These are phyloP conservation scores for Sipha maydis DNA, from an alignment of 2,888 invertebrate species.

Conservation along the genomic window DNA sequence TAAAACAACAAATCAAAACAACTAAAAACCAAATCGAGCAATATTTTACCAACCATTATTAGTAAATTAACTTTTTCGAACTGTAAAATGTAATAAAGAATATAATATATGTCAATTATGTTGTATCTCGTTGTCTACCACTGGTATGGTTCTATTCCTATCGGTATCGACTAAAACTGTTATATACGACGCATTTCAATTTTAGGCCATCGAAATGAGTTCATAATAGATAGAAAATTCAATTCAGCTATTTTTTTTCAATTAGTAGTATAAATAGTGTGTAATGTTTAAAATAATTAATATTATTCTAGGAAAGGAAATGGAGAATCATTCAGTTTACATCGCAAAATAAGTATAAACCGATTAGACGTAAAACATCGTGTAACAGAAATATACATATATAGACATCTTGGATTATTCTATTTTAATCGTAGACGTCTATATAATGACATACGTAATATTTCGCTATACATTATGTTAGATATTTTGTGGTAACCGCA, in stretches of 20 bases:
- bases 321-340: background rate
- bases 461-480: background rate
- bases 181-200: background rate
- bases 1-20: background rate
- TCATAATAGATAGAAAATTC: background rate
- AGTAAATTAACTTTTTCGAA: background rate
- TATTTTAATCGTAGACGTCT: too few relatives aligned
- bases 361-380: too few relatives aligned
- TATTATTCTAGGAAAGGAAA: slow-evolving; percentile 11
- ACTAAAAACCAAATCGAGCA: background rate
- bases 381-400: too few relatives aligned
- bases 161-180: background rate
- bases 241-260: slow-evolving; percentile 11
- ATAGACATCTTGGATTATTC: too few relatives aligned
- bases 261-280: slow-evolving; percentile 1
- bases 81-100: background rate
- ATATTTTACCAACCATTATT: background rate
- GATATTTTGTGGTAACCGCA: background rate
- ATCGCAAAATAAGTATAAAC: background rate
- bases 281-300: slow-evolving; percentile 3
- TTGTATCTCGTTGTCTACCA: background rate
- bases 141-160: background rate
- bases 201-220: slow-evolving; percentile 42
- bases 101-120: background rate
- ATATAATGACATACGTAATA: background rate